Base-by-base conservation (phyloP, 2,888 invertebrate genomes). In the Andrena dorsata region DNA sequence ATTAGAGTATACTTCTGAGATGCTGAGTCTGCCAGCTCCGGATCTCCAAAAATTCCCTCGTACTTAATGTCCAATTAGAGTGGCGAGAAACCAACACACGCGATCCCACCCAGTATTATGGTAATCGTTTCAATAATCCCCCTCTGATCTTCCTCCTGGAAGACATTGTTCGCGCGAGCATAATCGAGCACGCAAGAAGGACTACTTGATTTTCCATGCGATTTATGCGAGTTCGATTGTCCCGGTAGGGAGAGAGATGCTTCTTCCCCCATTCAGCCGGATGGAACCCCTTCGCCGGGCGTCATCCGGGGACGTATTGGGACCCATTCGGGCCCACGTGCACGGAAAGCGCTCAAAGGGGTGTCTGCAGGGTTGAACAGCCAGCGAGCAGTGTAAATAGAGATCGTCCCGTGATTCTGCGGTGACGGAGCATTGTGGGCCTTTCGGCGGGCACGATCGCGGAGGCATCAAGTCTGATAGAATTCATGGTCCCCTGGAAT, bases 341-440 rank as follows among this genome's bases (percentile, higher is more conserved):
- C 65, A 82, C 77, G 77, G 69, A 56, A 84, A 63, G 78, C 41
- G 60, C 41, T 69, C 26, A 70, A 71, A 84, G 68, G 41, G 68
- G 32, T 58, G 47, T 32, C 49, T 13, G 23, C 8, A 35, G 82
- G 64, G 64, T 49, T 26, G 65, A 77, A 32, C 30, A 64, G 28
- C 49, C 28, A 47, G 32, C 26, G 49, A 53, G 30, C 47, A 70
- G 70, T 75, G 85, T 82, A 85, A 85, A 85, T 85, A 85, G 80
- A 85, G 85, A 82, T 82, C 80, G 84, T 69, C 75, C 60, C 73
- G 53, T 69, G 85, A 85, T 85, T 85, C 66, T 85, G 85, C 58
- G 85, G 85, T 77, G 85, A 84, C 76, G 85, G 41, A 1, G 41
- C 85, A 85, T 85, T 80, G 85, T 85, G 85, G 82, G 61, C 76